Evolutionary conservation across 2,113 vertebrate genomes (phyloP).

Genomic region (Copsychus sechellarum): DNA sequence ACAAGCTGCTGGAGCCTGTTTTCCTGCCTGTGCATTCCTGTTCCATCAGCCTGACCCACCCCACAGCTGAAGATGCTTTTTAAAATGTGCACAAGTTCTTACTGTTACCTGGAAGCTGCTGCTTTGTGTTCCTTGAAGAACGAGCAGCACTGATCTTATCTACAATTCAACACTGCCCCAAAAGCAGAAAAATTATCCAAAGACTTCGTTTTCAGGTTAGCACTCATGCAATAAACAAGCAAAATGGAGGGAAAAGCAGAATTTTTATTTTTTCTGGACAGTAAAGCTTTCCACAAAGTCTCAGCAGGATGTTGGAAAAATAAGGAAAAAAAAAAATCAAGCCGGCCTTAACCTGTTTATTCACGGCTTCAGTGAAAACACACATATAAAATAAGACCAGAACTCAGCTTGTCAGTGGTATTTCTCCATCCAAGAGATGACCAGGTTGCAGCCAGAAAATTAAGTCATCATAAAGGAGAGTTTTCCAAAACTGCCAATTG

Average conservation of each 20-base stretch:
- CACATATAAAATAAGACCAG: background rate
- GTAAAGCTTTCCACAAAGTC: background rate
- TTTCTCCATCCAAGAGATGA: background rate
- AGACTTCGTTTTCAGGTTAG: background rate
- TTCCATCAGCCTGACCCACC: background rate
- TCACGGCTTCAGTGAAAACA: background rate
- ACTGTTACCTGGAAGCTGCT: background rate
- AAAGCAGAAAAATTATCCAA: background rate
- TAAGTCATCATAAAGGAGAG: background rate
- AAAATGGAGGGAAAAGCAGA: background rate
- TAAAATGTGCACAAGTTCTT: background rate
- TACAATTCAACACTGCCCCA: background rate
- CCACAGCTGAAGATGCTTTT: background rate
- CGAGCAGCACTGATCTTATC: background rate
- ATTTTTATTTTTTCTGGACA: background rate
- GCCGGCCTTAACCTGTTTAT: background rate
- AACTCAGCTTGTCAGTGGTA: background rate
- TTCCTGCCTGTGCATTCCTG: background rate
- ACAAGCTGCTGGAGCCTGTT: background rate
- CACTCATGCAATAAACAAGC: background rate
- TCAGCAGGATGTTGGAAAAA: background rate
- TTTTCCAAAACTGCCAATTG: background rate
- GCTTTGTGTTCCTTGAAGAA: background rate
- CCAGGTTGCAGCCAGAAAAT: slow-evolving; percentile 2
- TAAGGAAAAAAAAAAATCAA: background rate